Evolutionary conservation across 2,113 vertebrate species (phyloP).

Genomic region (Entelurus aequoreus): DNA sequence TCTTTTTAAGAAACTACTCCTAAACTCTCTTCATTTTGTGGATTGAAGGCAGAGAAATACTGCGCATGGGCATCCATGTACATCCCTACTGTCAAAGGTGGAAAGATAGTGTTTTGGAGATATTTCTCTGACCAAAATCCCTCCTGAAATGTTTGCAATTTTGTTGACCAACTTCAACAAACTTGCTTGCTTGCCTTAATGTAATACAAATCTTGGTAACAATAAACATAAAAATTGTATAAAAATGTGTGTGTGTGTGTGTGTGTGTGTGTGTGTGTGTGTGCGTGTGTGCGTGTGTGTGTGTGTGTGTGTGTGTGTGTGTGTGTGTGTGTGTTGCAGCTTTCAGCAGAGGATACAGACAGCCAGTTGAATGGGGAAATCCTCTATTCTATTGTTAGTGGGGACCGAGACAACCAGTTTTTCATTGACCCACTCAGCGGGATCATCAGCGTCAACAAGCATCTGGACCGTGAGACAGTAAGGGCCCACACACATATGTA

Average conservation of each 20-base stretch:
- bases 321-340: conserved; percentile 61
- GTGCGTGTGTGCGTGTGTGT: neutral
- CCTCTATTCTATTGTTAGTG: conserved; percentile 85
- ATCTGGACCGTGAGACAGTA: conserved; percentile 91
- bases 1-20: too few species aligned
- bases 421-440: conserved; percentile 83
- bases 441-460: conserved; percentile 90
- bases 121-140: too few species aligned
- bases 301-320: conserved; percentile 12
- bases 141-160: too few species aligned
- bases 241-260: too few species aligned
- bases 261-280: neutral
- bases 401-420: conserved; percentile 88
- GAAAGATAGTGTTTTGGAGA: neutral
- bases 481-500: conserved; percentile 44
- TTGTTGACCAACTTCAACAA: too few species aligned
- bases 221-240: too few species aligned
- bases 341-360: conserved; percentile 90
- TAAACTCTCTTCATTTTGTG: too few species aligned
- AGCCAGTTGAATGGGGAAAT: conserved; percentile 86
- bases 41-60: too few species aligned
- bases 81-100: neutral
- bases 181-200: too few species aligned
- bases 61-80: too few species aligned
- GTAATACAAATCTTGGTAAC: too few species aligned